Evolutionary conservation across 2,888 invertebrate species (phyloP).

Genomic region (Heliconius sara): DNA sequence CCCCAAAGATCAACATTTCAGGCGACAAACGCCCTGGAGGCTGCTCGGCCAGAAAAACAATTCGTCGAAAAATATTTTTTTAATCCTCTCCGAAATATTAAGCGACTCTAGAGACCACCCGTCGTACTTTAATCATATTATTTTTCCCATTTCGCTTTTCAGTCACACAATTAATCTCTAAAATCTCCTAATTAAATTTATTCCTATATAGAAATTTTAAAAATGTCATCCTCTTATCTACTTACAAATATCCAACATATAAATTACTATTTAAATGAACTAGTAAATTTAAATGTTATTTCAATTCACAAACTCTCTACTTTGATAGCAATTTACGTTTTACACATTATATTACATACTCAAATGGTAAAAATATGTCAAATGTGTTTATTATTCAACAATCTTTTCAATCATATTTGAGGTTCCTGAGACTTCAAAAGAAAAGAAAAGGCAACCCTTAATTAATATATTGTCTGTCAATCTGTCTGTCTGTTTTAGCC

Average conservation of each 20-base stretch:
- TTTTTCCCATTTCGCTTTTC: slow-evolving; percentile 31
- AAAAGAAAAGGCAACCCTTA: no score
- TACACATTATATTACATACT: no score
- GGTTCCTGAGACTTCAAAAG: no score
- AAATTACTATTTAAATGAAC: background rate
- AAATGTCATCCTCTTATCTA: no score
- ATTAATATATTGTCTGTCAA: no score
- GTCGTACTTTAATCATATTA: slow-evolving; percentile 33
- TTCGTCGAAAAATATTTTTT: slow-evolving; percentile 43
- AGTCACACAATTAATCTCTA: slow-evolving; percentile 30
- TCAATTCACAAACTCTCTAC: background rate
- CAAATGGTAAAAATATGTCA: no score
- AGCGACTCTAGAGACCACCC: slow-evolving; percentile 31
- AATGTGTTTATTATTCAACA: no score
- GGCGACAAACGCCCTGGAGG: slow-evolving; percentile 41
- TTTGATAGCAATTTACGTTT: background rate
- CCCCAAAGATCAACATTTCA: slow-evolving; percentile 39
- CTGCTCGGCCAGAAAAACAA: slow-evolving; percentile 44
- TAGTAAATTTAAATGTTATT: background rate
- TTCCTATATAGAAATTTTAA: slow-evolving; percentile 12
- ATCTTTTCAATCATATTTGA: no score
- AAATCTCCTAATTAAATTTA: slow-evolving; percentile 31
- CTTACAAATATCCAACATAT: background rate
- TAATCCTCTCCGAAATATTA: slow-evolving; percentile 38
- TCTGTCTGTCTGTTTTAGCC: no score